Conservation (phyloP, 2,888 invertebrate species). For the Liopterus haemorrhoidalis region DNA sequence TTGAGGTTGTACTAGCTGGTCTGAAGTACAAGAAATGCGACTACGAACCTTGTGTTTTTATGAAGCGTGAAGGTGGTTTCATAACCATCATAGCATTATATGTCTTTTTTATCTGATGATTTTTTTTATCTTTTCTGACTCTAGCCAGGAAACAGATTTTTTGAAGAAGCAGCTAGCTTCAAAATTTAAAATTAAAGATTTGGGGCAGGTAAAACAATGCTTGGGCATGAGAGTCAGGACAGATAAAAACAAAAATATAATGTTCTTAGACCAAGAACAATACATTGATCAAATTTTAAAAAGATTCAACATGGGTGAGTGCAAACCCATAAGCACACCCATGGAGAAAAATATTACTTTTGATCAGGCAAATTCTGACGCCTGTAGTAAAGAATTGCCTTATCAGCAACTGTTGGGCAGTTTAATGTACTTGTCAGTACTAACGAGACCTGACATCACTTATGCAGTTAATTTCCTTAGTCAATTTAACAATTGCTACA, state of each 20-base stretch:
- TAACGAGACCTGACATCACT: no score
- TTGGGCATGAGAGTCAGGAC: slow-evolving; percentile 13
- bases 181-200: slow-evolving; percentile 9
- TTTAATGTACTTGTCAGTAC: no score
- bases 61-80: neutral
- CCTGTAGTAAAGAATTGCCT: no score
- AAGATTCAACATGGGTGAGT: slow-evolving; percentile 30
- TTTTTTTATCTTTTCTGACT: slow-evolving; percentile 20
- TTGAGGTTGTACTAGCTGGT: no score
- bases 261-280: slow-evolving; percentile 28
- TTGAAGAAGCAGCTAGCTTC: slow-evolving; percentile 24
- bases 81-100: slow-evolving; percentile 16
- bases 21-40: no score
- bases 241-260: slow-evolving; percentile 20
- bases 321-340: slow-evolving; percentile 26
- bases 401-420: no score
- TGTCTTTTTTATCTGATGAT: no score
- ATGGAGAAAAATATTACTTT: slow-evolving; percentile 22
- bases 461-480: no score
- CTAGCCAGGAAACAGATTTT: slow-evolving; percentile 8
- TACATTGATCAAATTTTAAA: slow-evolving; percentile 12
- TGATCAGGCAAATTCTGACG: no score
- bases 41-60: slow-evolving; percentile 15
- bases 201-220: slow-evolving; percentile 2
- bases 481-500: no score